Evolutionary conservation across 2,113 vertebrate genomes (phyloP).

Genomic region (Vulpes lagopus): DNA sequence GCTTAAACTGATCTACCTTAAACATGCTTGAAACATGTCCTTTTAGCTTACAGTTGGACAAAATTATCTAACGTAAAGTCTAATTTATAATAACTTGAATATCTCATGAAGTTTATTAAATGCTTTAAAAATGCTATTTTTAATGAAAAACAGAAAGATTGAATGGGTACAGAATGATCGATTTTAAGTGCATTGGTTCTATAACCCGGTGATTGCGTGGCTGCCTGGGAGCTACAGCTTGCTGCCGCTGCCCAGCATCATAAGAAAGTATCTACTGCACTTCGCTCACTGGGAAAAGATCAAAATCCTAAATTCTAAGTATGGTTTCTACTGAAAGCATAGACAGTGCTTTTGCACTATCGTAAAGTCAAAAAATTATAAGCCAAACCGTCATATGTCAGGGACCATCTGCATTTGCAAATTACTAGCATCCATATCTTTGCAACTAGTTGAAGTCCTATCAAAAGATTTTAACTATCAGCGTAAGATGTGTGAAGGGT

Average conservation of each 20-base stretch:
- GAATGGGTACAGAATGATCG: not conserved
- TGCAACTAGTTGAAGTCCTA: not conserved
- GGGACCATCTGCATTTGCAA: not conserved
- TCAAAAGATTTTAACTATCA: not conserved
- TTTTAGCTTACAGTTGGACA: not conserved
- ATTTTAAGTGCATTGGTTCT: not conserved
- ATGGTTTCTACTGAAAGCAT: not conserved
- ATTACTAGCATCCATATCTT: not conserved
- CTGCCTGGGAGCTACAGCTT: not conserved
- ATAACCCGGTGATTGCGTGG: not conserved
- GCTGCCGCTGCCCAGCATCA: not conserved
- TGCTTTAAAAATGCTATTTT: not conserved
- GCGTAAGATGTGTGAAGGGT: not conserved
- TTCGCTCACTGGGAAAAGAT: not conserved
- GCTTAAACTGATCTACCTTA: not conserved
- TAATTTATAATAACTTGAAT: not conserved
- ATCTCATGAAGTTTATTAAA: not conserved
- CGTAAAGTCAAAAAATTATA: not conserved
- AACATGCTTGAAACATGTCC: not conserved
- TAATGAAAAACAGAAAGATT: not conserved
- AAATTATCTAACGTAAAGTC: not conserved
- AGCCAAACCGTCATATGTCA: not conserved
- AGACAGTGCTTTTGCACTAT: not conserved
- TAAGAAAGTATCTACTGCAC: not conserved
- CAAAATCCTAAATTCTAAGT: not conserved